phyloP scores from a whole-genome alignment of 64 coral and sea anemone genomes.

The Dendronephthya gigantea region DNA sequence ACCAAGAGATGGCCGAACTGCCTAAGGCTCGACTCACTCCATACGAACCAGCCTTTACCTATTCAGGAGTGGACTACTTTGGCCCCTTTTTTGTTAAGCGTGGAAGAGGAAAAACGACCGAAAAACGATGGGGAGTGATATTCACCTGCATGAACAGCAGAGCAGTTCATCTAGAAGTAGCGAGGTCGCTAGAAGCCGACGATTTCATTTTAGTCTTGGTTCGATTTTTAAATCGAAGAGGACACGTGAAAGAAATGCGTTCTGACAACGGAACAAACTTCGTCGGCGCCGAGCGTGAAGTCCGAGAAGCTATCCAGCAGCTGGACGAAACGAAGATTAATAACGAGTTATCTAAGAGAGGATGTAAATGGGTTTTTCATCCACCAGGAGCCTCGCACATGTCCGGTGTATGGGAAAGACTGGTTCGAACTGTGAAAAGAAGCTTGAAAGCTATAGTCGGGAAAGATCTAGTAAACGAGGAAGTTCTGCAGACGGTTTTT shows the following conservation, averaged over 20 bases:
- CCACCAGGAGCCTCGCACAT: slow-evolving; percentile 46
- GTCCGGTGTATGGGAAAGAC: slow-evolving; percentile 41
- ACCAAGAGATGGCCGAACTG: slow-evolving; percentile 29
- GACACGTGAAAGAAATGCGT: slow-evolving; percentile 35
- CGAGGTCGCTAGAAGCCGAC: slow-evolving; percentile 33
- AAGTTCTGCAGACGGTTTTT: too few species aligned
- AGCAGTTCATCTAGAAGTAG: slow-evolving; percentile 40
- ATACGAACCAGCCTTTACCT: slow-evolving; percentile 26
- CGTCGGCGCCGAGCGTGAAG: slow-evolving; percentile 32
- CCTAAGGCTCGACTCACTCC: slow-evolving; percentile 26
- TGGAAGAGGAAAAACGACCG: slow-evolving; percentile 22
- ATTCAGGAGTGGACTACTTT: slow-evolving; percentile 2
- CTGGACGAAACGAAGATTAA: slow-evolving; percentile 13
- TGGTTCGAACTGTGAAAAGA: slow-evolving; percentile 28
- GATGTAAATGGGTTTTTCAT: slow-evolving; percentile 34
- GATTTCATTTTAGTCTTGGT: slow-evolving; percentile 33
- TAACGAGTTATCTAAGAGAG: not conserved
- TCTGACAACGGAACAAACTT: slow-evolving; percentile 43
- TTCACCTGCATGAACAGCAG: slow-evolving; percentile 39
- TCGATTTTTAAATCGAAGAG: slow-evolving; percentile 37
- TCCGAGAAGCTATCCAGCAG: slow-evolving; percentile 14
- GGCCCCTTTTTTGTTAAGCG: slow-evolving; percentile 18
- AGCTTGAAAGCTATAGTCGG: slow-evolving; percentile 38
- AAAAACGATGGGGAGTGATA: slow-evolving; percentile 44
- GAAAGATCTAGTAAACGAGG: slow-evolving; percentile 28